Base-by-base conservation (phyloP, 53 echinoderm and acorn worm genomes). In the Temnopleurus reevesii region DNA sequence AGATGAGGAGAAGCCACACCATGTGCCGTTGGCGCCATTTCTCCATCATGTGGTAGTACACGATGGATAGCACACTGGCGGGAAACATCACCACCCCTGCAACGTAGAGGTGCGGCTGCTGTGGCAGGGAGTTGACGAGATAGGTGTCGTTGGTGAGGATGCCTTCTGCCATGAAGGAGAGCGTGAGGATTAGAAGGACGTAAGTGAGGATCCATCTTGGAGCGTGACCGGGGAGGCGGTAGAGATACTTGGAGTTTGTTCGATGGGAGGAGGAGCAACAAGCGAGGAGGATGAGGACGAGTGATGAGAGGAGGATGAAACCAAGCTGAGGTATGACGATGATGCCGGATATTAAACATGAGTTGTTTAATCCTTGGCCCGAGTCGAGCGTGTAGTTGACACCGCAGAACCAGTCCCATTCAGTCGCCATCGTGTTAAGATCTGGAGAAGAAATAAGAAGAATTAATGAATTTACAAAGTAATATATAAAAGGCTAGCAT, bases 101-200 rank as follows among this genome's bases (percentile, higher is more conserved):
- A 21, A 99, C 46, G 87, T 96, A 99, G 38, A 99, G 92, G 54
- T 95, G 93, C 8, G 97, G 95, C 54, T 97, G 95, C 6, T 91
- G 91, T 76, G 92, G 91, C 36, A 90, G 86, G 17, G 77, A 90
- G 91, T 82, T 91, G 81, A 35, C 60, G 59, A 77, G 86, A 49
- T 77, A 93, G 45, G 91, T 91, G 28, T 89, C 89, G 63, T 93
- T 91, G 8, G 97, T 93, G 33, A 97, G 60, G 12, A 93, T 76
- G 0, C 97, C 97, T 63, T 97, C 97, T 77, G 94, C 97, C 25
- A 94, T 38, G 49, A 89, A 85, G 35, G 93, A 82, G 24, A 97
- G 89, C n/a, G 92, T n/a, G n/a, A 95, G 25, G 77, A 92, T 60
- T 3, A 95, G 60, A 13, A 97, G 84, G 7, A 92, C 55, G 51